Percentiles rank a stretch among this genome's conserved stretches.
Evolutionary conservation across 2,888 invertebrate species (phyloP).

Genomic region (Apotomis turbidana): DNA sequence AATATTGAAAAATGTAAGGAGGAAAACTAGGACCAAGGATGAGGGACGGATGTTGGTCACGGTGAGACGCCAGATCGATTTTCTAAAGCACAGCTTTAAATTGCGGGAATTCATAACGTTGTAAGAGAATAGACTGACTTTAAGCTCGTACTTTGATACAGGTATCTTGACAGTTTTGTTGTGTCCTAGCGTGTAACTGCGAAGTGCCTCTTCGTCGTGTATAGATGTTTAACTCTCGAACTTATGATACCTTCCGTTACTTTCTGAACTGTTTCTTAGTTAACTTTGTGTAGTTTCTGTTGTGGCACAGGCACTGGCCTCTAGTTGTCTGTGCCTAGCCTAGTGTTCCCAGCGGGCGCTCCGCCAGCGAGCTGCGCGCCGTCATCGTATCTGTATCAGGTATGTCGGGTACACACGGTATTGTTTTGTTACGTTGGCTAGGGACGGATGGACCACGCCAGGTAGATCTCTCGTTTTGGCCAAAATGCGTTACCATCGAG

Average conservation of each 20-base stretch:
- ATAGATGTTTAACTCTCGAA: slow-evolving; percentile 43
- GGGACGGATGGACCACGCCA: slow-evolving; percentile 62
- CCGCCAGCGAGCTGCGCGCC: too few relatives aligned
- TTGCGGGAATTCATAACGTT: slow-evolving; percentile 71
- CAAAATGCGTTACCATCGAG: slow-evolving; percentile 81
- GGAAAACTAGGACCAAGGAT: slow-evolving; percentile 70
- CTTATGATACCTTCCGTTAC: slow-evolving; percentile 39
- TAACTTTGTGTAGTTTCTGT: background rate
- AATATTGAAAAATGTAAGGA: slow-evolving; percentile 47
- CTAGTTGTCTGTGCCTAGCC: background rate
- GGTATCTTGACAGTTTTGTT: slow-evolving; percentile 71
- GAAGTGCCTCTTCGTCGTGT: slow-evolving; percentile 40
- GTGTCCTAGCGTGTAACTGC: slow-evolving; percentile 47
- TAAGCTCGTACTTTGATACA: slow-evolving; percentile 78
- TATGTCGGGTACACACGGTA: slow-evolving; percentile 61
- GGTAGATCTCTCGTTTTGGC: slow-evolving; percentile 79
- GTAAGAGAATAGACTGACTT: slow-evolving; percentile 79
- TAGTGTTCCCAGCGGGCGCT: background rate
- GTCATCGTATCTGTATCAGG: slow-evolving; percentile 73
- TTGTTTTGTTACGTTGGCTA: slow-evolving; percentile 58
- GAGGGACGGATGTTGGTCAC: slow-evolving; percentile 61
- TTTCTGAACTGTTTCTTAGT: slow-evolving; percentile 4
- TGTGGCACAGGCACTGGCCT: background rate
- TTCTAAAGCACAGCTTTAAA: slow-evolving; percentile 78
- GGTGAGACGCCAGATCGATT: slow-evolving; percentile 63